A percentile compares a stretch with the other conserved stretches of the same genome.
phyloP scores from a whole-genome alignment of 2,888 invertebrate genomes.

The Ichneumoninae sp. region DNA sequence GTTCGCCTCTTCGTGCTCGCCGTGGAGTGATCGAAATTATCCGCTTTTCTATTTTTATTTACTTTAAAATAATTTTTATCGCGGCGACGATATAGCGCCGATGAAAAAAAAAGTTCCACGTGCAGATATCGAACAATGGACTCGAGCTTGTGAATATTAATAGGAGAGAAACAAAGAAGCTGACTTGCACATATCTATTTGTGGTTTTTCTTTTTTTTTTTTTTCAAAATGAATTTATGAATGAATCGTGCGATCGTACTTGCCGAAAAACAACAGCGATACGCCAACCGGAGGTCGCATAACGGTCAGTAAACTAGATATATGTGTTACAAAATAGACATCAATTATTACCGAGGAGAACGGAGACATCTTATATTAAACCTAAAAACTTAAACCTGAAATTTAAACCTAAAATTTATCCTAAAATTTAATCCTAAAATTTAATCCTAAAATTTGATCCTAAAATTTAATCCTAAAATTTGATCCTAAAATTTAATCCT shows the following conservation, averaged over 20 bases:
- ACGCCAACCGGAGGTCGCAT: constrained; percentile 16
- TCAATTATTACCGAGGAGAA: neutral
- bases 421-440: too few species aligned
- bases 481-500: too few species aligned
- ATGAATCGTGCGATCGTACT: neutral
- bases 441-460: too few species aligned
- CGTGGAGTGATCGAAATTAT: neutral
- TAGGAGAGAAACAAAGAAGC: neutral
- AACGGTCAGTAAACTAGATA: constrained; percentile 31
- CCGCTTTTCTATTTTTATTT: too few species aligned
- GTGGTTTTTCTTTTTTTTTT: neutral
- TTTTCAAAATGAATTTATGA: neutral
- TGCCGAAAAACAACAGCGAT: neutral
- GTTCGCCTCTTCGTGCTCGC: neutral
- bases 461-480: too few species aligned
- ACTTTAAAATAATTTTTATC: neutral
- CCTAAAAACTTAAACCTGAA: too few species aligned
- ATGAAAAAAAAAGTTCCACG: neutral
- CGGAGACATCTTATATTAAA: neutral
- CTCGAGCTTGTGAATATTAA: neutral
- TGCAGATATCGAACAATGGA: neutral
- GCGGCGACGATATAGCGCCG: neutral
- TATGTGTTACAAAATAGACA: neutral
- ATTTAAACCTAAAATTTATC: too few species aligned
- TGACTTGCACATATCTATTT: neutral